These are phyloP conservation scores for Leuciscus idus DNA, from an alignment of 2,113 vertebrate genomes.

Conservation along the genomic window DNA sequence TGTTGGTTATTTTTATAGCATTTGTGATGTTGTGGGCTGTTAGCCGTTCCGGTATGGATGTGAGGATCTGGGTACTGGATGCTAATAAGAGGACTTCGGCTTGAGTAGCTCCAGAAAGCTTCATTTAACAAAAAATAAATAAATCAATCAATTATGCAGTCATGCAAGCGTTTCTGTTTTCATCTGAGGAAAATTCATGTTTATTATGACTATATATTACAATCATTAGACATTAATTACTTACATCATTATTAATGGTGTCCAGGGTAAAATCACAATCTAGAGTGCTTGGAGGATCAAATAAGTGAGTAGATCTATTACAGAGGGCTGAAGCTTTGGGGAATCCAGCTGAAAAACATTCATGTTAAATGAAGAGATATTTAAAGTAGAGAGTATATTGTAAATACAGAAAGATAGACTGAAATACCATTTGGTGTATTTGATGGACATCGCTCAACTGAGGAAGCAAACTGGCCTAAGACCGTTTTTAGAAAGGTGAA, in stretches of 20 bases:
- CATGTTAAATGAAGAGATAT: not conserved
- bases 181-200: not conserved
- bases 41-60: slow-evolving; percentile 50
- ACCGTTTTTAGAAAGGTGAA: slow-evolving; percentile 31
- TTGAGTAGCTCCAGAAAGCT: not conserved
- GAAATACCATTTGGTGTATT: slow-evolving; percentile 45
- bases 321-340: slow-evolving; percentile 51
- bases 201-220: not conserved
- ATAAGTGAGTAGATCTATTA: not conserved
- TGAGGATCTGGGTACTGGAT: slow-evolving; percentile 58
- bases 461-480: slow-evolving; percentile 36
- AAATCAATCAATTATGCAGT: not conserved
- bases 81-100: not conserved
- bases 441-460: not conserved
- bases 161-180: not conserved
- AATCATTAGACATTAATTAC: not conserved
- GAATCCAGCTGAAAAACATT: no score
- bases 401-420: not conserved
- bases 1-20: slow-evolving; percentile 45
- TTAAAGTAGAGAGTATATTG: not conserved
- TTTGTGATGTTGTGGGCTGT: slow-evolving; percentile 50
- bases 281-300: not conserved
- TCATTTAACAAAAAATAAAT: not conserved
- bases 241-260: slow-evolving; percentile 50
- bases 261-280: slow-evolving; percentile 55